Conservation (phyloP, 1,140 invertebrate species). For the Drosophila fuyamai region DNA sequence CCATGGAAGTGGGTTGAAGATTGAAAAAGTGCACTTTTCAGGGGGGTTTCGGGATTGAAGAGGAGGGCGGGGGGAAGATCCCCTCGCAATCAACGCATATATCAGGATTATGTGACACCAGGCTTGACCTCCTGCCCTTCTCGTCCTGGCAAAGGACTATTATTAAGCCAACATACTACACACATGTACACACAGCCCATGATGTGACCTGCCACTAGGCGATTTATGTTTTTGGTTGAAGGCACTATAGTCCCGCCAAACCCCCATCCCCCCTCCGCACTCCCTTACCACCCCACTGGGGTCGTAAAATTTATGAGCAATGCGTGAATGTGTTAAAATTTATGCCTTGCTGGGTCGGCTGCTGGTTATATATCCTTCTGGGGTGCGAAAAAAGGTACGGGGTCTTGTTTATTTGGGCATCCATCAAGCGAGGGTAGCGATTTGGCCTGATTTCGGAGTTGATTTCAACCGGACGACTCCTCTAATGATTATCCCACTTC, state of each 20-base stretch:
- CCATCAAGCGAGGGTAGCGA: conserved; percentile 1
- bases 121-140: conserved; percentile 7
- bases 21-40: conserved; percentile 21
- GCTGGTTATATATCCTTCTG: conserved; percentile 2
- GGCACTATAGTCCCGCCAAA: neutral
- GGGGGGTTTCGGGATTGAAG: neutral
- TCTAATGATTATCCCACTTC: conserved; percentile 15
- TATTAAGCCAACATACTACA: conserved; percentile 11
- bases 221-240: conserved; percentile 19
- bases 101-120: conserved; percentile 33
- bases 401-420: conserved; percentile 16
- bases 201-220: conserved; percentile 28
- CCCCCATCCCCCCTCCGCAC: neutral
- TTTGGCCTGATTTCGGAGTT: neutral
- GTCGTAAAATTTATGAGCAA: conserved; percentile 67
- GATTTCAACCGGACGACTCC: neutral
- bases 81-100: conserved; percentile 13
- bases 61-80: neutral
- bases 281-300: conserved; percentile 6
- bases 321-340: conserved; percentile 58
- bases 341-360: conserved; percentile 22
- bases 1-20: neutral
- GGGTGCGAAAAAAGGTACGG: conserved; percentile 12
- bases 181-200: conserved; percentile 7
- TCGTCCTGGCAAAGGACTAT: conserved; percentile 1